These are phyloP conservation scores for Drosophila takahashii DNA, from an alignment of 1,140 invertebrate genomes.

Conservation along the genomic window DNA sequence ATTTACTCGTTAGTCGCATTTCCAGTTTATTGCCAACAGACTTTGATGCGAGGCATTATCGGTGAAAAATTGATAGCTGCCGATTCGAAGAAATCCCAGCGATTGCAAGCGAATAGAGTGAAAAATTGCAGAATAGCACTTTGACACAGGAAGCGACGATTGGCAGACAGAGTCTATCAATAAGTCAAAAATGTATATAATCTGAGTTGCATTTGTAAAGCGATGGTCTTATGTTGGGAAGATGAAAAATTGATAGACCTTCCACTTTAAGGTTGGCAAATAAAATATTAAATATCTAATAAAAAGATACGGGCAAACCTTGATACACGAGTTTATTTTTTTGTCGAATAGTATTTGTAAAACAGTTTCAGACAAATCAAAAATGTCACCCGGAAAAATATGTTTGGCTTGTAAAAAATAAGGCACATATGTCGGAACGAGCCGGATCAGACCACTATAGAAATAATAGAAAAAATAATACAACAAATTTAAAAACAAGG, in stretches of 20 bases:
- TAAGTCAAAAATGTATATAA: slow-evolving; percentile 27
- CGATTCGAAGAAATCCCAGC: slow-evolving; percentile 24
- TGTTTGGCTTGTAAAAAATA: too few species aligned
- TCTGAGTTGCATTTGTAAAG: slow-evolving; percentile 9
- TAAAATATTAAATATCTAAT: too few species aligned
- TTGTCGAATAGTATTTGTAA: too few species aligned
- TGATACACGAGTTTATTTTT: too few species aligned
- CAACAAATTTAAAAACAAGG: too few species aligned
- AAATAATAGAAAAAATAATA: too few species aligned
- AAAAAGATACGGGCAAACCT: too few species aligned
- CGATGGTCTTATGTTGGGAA: background rate
- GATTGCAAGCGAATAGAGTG: slow-evolving; percentile 17
- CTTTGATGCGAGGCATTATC: slow-evolving; percentile 66
- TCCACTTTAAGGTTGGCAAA: too few species aligned
- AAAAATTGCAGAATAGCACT: slow-evolving; percentile 32
- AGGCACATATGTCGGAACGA: too few species aligned
- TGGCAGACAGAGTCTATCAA: slow-evolving; percentile 17
- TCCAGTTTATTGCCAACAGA: slow-evolving; percentile 68
- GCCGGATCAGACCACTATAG: too few species aligned
- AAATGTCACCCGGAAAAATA: too few species aligned
- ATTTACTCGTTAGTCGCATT: slow-evolving; percentile 74
- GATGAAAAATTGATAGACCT: background rate
- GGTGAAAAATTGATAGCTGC: slow-evolving; percentile 58
- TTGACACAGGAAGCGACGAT: slow-evolving; percentile 14
- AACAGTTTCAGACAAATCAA: too few species aligned